A percentile compares a stretch with the other conserved stretches of the same genome.
Conservation (phyloP, 2,888 invertebrate species). For the Drosophila longiperda region DNA sequence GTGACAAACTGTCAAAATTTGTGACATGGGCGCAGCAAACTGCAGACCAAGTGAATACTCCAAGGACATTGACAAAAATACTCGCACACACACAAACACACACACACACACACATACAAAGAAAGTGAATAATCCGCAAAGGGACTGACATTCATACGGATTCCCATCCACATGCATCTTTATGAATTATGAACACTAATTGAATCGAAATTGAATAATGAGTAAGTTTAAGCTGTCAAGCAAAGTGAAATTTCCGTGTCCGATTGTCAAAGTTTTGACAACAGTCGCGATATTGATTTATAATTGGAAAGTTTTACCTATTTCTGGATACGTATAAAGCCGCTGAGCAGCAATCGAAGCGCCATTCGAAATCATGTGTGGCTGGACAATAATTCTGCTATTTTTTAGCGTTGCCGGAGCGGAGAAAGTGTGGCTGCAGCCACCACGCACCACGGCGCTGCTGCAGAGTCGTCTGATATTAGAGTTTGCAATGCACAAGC, state of each 20-base stretch:
- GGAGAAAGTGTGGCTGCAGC: constrained; percentile 16
- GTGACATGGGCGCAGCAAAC: constrained; percentile 65
- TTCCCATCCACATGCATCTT: constrained; percentile 59
- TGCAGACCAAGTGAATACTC: constrained; percentile 51
- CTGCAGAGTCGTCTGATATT: constrained; percentile 76
- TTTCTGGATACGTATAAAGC: constrained; percentile 19
- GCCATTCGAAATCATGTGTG: constrained; percentile 26
- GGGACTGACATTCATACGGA: constrained; percentile 29
- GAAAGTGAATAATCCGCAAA: constrained; percentile 10
- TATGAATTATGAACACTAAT: constrained; percentile 78
- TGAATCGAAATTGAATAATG: constrained; percentile 80
- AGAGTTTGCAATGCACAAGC: constrained; percentile 79
- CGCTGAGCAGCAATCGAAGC: constrained; percentile 3
- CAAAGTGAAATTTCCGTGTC: constrained; percentile 71
- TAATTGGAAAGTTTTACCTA: constrained; percentile 16
- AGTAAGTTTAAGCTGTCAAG: constrained; percentile 59
- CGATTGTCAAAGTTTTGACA: constrained; percentile 65
- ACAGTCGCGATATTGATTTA: constrained; percentile 21
- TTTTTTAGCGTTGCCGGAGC: constrained; percentile 23
- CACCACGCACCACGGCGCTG: constrained; percentile 49
- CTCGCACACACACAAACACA: constrained; percentile 10
- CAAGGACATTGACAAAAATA: constrained; percentile 44
- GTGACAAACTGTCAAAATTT: constrained; percentile 77
- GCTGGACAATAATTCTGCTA: constrained; percentile 9
- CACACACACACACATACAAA: not conserved